Evolutionary conservation across 1,140 invertebrate species (phyloP).

Genomic region (Drosophila fuyamai): DNA sequence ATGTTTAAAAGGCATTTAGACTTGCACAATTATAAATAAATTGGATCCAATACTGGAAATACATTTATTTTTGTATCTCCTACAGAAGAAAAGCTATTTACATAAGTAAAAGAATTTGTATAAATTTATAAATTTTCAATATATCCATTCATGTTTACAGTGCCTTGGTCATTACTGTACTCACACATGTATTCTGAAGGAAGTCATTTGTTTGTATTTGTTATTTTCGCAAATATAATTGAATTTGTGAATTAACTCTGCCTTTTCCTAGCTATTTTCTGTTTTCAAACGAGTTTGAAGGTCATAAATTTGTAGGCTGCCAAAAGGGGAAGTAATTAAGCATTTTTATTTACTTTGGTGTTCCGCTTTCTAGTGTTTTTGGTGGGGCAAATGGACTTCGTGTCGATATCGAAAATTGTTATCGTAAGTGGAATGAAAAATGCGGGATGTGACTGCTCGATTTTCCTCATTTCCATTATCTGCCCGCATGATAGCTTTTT

Average conservation of each 20-base stretch:
- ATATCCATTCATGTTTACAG: not conserved
- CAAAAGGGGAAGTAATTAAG: conserved; percentile 72
- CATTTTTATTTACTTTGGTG: conserved; percentile 57
- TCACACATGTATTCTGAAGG: conserved; percentile 17
- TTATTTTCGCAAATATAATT: conserved; percentile 54
- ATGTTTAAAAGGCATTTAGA: no score
- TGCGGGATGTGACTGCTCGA: conserved; percentile 20
- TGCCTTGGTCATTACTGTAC: not conserved
- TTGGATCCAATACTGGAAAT: no score
- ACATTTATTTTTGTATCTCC: no score
- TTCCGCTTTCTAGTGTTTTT: conserved; percentile 14
- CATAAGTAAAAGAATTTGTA: no score
- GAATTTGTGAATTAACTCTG: conserved; percentile 53
- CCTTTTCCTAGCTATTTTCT: conserved; percentile 37
- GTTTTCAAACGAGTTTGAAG: conserved; percentile 55
- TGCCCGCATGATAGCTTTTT: conserved; percentile 1
- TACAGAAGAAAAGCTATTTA: no score
- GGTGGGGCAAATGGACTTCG: conserved; percentile 54
- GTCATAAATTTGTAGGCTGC: conserved; percentile 48
- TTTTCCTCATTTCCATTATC: conserved; percentile 41
- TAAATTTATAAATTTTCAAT: no score
- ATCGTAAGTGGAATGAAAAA: conserved; percentile 61
- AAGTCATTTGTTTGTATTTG: conserved; percentile 74
- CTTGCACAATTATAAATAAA: no score
- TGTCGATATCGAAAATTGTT: conserved; percentile 65